Percentiles rank a stretch among this genome's conserved stretches.
These are phyloP conservation scores for Pimpla rufipes DNA, from an alignment of 2,888 invertebrate species.

Conservation along the genomic window DNA sequence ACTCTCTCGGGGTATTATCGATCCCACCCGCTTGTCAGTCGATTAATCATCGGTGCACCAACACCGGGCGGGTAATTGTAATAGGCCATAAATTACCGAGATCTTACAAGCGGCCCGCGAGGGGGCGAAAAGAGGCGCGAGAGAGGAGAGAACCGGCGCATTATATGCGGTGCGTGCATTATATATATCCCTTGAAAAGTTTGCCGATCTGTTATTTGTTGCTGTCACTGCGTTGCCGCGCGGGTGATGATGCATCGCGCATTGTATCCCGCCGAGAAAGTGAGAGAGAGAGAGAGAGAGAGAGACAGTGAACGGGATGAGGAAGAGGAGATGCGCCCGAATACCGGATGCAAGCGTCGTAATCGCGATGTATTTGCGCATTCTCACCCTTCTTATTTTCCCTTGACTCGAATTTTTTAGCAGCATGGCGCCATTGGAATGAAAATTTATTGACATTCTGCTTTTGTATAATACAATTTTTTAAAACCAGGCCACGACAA, in stretches of 20 bases:
- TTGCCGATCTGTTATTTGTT: slow-evolving; percentile 75
- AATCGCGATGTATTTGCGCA: neutral
- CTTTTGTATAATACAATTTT: too few species aligned
- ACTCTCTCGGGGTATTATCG: slow-evolving; percentile 67
- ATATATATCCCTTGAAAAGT: slow-evolving; percentile 71
- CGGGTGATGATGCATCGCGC: slow-evolving; percentile 73
- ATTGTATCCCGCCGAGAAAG: slow-evolving; percentile 64
- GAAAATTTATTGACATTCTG: too few species aligned
- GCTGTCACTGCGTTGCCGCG: slow-evolving; percentile 74
- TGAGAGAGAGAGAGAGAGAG: neutral
- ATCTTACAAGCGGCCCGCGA: slow-evolving; percentile 73
- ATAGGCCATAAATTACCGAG: slow-evolving; percentile 77
- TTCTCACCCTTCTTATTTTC: neutral
- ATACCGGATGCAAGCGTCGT: neutral
- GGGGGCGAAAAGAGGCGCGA: slow-evolving; percentile 17
- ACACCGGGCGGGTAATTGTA: slow-evolving; percentile 75
- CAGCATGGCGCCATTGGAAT: too few species aligned
- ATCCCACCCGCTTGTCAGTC: slow-evolving; percentile 75
- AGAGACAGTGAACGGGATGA: neutral
- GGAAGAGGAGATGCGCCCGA: neutral
- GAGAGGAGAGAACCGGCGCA: slow-evolving; percentile 5
- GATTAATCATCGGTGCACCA: slow-evolving; percentile 75
- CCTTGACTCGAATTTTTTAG: too few species aligned
- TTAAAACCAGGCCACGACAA: too few species aligned
- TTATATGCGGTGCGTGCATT: slow-evolving; percentile 38